A percentile compares a stretch with the other conserved stretches of the same genome.
These are phyloP conservation scores for Malurus leucopterus DNA, from an alignment of 2,797 vertebrate species.

Conservation along the genomic window DNA sequence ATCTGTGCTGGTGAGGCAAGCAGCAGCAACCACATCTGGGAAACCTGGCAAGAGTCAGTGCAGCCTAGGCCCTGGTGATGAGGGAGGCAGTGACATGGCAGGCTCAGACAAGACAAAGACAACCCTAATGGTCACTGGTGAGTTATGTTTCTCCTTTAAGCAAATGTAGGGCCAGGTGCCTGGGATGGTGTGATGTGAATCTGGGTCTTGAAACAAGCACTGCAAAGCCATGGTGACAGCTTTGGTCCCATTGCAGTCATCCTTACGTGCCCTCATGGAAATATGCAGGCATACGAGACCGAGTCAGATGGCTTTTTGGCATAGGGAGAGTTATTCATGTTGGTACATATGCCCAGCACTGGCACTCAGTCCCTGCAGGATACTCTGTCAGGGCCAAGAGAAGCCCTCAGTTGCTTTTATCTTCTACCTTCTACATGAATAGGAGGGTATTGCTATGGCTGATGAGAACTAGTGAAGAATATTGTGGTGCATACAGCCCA, in stretches of 20 bases:
- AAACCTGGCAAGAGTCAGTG: background rate
- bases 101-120: background rate
- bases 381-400: background rate
- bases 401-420: background rate
- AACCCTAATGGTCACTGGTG: background rate
- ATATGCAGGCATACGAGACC: background rate
- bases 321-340: background rate
- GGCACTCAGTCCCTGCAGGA: background rate
- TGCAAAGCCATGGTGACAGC: background rate
- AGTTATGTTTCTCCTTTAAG: background rate
- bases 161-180: accelerated
- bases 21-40: background rate
- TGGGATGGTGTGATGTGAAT: background rate
- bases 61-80: background rate
- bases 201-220: background rate
- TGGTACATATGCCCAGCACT: background rate
- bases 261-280: background rate
- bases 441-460: background rate
- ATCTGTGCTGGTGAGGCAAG: background rate
- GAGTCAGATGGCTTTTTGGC: background rate
- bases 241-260: background rate
- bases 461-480: background rate
- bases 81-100: background rate
- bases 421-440: background rate
- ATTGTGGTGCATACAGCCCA: background rate